Conservation (phyloP, 2,797 vertebrate genomes). For the Melanogrammus aeglefinus region DNA sequence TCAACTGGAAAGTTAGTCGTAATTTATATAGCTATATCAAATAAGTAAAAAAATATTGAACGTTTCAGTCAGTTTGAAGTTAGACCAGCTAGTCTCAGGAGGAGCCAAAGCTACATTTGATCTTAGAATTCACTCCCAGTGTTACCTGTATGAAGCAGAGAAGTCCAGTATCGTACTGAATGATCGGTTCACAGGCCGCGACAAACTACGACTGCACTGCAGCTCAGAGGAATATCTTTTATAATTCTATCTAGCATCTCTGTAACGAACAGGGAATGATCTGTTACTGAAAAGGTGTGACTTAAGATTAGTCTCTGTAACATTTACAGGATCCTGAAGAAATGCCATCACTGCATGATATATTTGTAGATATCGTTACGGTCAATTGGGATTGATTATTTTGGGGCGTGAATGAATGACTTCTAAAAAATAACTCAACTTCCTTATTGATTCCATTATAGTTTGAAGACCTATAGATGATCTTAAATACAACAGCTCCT, state of each 20-base stretch:
- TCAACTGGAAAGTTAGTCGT: conserved; percentile 28
- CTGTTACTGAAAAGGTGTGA: conserved; percentile 33
- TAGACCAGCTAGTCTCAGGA: conserved; percentile 3
- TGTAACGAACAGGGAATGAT: conserved; percentile 60
- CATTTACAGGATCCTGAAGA: not conserved
- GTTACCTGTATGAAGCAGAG: not conserved
- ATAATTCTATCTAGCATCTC: not conserved
- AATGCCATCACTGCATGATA: not conserved
- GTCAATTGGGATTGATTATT: not conserved
- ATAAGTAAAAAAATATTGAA: conserved; percentile 45
- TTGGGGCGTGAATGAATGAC: not conserved
- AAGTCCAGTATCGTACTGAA: conserved; percentile 11
- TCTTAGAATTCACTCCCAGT: conserved; percentile 26
- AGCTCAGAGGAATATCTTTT: conserved; percentile 18
- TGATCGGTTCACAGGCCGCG: conserved; percentile 4
- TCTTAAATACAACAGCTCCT: not conserved
- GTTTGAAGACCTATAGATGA: not conserved
- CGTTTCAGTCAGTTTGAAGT: conserved; percentile 17
- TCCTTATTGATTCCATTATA: not conserved
- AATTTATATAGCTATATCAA: conserved; percentile 46
- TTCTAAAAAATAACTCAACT: not conserved
- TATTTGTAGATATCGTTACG: not conserved
- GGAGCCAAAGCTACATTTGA: conserved; percentile 22
- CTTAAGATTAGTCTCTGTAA: not conserved
- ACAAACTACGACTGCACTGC: conserved; percentile 2